phyloP scores from a whole-genome alignment of 2,888 invertebrate species.

The Andrena trimmerana region DNA sequence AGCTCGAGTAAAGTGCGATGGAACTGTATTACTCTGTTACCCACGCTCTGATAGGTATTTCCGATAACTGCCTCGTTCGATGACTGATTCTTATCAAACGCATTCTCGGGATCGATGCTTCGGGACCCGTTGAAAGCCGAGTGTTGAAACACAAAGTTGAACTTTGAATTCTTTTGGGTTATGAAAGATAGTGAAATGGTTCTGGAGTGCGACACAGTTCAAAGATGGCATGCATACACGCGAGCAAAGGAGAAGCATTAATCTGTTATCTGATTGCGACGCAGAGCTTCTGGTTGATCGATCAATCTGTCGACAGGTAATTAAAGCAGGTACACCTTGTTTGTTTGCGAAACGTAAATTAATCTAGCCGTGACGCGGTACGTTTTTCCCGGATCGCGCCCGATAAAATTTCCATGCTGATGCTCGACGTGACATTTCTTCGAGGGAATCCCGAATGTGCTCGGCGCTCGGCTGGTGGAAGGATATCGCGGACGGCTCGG shows the following conservation, averaged over 20 bases:
- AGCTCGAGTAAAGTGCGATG: too few species aligned
- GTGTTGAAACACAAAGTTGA: too few species aligned
- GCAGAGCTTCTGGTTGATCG: slow-evolving; percentile 57
- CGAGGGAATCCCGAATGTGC: not conserved
- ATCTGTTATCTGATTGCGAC: slow-evolving; percentile 67
- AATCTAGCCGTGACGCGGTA: slow-evolving; percentile 65
- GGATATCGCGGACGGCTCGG: not conserved
- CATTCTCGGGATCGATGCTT: too few species aligned
- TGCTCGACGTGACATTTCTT: not conserved
- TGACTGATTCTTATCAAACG: too few species aligned
- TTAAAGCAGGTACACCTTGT: slow-evolving; percentile 70
- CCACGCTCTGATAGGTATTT: too few species aligned
- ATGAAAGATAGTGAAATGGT: too few species aligned
- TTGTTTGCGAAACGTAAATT: slow-evolving; percentile 69
- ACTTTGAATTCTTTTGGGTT: too few species aligned
- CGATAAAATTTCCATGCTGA: slow-evolving; percentile 17
- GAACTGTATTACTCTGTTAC: not conserved
- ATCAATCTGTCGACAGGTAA: slow-evolving; percentile 73
- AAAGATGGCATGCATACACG: not conserved
- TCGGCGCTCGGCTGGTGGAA: not conserved
- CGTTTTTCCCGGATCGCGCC: slow-evolving; percentile 42
- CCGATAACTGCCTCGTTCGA: too few species aligned
- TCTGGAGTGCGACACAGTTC: too few species aligned
- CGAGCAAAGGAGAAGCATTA: slow-evolving; percentile 45
- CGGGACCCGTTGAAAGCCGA: too few species aligned